Evolutionary conservation across 2,888 invertebrate genomes (phyloP).

Genomic region (Lasioglossum leucozonium): DNA sequence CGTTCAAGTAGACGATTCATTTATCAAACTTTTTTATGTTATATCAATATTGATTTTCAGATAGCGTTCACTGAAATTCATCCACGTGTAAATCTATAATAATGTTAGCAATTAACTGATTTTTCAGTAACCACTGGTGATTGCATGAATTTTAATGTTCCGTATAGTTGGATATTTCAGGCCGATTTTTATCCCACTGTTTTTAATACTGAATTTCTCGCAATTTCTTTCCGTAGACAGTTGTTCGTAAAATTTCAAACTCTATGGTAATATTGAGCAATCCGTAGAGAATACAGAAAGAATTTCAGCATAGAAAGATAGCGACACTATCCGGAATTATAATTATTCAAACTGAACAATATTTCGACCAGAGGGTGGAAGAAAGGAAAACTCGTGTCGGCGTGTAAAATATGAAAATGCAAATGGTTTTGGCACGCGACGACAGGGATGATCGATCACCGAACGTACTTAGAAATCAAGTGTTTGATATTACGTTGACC

Average conservation of each 20-base stretch:
- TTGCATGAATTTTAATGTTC: background rate
- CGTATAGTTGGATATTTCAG: background rate
- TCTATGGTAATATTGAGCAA: background rate
- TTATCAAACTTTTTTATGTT: background rate
- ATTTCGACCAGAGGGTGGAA: background rate
- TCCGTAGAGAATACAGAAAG: background rate
- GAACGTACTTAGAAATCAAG: background rate
- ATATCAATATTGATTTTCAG: background rate
- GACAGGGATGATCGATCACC: background rate
- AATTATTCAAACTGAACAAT: background rate
- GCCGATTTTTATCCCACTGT: background rate
- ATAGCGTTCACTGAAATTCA: background rate
- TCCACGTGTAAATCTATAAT: background rate
- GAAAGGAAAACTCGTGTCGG: background rate
- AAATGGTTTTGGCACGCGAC: background rate
- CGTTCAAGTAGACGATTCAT: background rate
- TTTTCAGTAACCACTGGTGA: background rate
- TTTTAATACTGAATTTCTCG: background rate
- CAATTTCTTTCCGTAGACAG: background rate
- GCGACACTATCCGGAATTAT: background rate
- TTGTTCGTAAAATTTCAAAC: too few relatives aligned
- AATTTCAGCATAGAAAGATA: background rate
- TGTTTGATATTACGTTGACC: background rate
- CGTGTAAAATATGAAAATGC: background rate
- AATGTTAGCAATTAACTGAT: background rate